These are phyloP conservation scores for Agriopis marginaria DNA, from an alignment of 2,888 invertebrate genomes.

Conservation along the genomic window DNA sequence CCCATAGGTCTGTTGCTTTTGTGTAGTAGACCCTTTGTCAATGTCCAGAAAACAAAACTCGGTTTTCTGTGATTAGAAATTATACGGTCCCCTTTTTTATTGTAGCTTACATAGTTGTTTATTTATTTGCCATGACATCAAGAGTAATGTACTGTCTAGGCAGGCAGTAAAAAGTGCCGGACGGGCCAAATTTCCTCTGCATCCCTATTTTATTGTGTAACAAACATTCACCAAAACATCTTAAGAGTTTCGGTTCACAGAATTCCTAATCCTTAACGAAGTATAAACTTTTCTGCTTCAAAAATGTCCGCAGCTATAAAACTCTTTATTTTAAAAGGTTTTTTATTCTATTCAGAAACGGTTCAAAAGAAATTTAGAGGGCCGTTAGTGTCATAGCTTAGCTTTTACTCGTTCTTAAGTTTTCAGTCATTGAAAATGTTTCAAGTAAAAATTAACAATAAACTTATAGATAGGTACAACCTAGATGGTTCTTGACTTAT, in stretches of 20 bases:
- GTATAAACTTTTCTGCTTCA: conserved; percentile 8
- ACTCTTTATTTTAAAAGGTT: conserved; percentile 60
- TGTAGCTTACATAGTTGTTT: background rate
- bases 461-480: too few relatives aligned
- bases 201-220: conserved; percentile 17
- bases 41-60: too few relatives aligned
- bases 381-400: conserved; percentile 61
- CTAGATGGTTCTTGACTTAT: too few relatives aligned
- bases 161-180: conserved; percentile 10
- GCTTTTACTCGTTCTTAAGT: conserved; percentile 42
- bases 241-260: conserved; percentile 1
- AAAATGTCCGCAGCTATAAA: conserved; percentile 17
- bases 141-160: conserved; percentile 14
- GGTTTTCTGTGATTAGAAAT: background rate
- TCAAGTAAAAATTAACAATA: too few relatives aligned
- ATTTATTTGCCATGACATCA: conserved; percentile 8
- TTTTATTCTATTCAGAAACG: conserved; percentile 65
- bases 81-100: background rate
- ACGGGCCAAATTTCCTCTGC: conserved; percentile 13
- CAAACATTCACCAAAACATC: conserved; percentile 6
- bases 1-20: too few relatives aligned
- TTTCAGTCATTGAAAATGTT: too few relatives aligned
- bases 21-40: too few relatives aligned
- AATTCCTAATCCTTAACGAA: conserved; percentile 6
- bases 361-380: conserved; percentile 68